phyloP scores from a whole-genome alignment of 1,140 invertebrate species.

The Drosophila azteca region DNA sequence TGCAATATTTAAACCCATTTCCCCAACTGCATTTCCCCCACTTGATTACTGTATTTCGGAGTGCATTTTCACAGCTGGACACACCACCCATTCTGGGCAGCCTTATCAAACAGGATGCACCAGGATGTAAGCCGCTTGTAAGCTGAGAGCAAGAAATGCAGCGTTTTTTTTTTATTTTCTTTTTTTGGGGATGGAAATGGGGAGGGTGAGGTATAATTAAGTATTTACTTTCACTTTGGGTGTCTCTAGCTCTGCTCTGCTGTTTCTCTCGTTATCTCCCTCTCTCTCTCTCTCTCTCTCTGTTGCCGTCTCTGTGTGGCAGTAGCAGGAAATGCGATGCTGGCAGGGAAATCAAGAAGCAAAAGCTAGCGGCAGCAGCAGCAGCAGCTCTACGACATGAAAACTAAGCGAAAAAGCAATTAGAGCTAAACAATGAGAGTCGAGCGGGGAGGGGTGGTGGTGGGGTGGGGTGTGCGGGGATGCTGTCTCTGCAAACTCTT shows the following conservation, averaged over 20 bases:
- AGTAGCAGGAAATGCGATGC: conserved; percentile 54
- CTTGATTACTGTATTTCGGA: conserved; percentile 14
- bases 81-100: not conserved
- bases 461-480: too few relatives aligned
- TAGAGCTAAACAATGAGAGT: conserved; percentile 66
- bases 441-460: not conserved
- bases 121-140: conserved; percentile 68
- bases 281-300: too few relatives aligned
- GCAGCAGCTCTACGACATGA: conserved; percentile 41
- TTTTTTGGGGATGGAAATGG: not conserved
- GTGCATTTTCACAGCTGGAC: not conserved
- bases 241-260: not conserved
- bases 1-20: conserved; percentile 20
- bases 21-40: not conserved
- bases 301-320: conserved; percentile 1
- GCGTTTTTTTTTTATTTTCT: conserved; percentile 11
- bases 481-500: conserved; percentile 67
- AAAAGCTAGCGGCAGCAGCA: conserved; percentile 40
- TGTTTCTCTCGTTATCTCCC: too few relatives aligned
- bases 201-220: conserved; percentile 56
- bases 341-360: conserved; percentile 60
- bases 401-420: conserved; percentile 77
- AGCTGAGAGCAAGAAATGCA: conserved; percentile 56
- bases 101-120: conserved; percentile 32
- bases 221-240: conserved; percentile 73